Percentiles rank a stretch among this genome's conserved stretches.
Evolutionary conservation across 2,888 invertebrate genomes (phyloP).

Genomic region (Notocelia uddmanniana): DNA sequence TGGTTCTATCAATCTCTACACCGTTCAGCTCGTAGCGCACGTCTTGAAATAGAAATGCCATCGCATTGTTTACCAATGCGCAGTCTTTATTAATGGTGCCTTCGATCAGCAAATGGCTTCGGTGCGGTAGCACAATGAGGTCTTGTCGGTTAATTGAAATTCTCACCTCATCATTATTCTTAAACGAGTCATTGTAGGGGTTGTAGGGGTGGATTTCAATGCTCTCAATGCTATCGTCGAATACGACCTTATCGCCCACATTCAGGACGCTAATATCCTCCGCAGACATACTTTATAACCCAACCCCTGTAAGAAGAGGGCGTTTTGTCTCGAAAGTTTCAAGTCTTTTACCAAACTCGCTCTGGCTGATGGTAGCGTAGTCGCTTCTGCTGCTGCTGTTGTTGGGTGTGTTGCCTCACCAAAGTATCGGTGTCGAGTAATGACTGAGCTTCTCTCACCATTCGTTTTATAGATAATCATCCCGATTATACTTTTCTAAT

Average conservation of each 20-base stretch:
- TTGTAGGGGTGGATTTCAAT: conserved; percentile 44
- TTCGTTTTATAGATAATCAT: conserved; percentile 32
- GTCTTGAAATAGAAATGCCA: conserved; percentile 35
- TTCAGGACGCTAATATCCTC: conserved; percentile 35
- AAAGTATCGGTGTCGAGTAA: conserved; percentile 4
- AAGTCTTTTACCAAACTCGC: background rate
- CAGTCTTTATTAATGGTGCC: background rate
- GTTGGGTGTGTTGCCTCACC: background rate
- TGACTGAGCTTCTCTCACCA: background rate
- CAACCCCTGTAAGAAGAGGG: conserved; percentile 18
- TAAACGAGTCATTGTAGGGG: conserved; percentile 34
- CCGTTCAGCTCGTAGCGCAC: conserved; percentile 42
- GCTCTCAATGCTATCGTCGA: conserved; percentile 34
- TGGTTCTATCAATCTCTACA: conserved; percentile 46
- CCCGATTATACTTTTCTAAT: conserved; percentile 24
- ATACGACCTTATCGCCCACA: conserved; percentile 26
- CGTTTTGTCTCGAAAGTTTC: background rate
- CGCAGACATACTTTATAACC: conserved; percentile 36
- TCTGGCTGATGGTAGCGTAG: no score
- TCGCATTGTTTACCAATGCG: conserved; percentile 2
- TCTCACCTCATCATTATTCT: conserved; percentile 4
- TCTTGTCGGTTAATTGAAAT: conserved; percentile 33
- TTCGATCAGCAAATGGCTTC: conserved; percentile 16
- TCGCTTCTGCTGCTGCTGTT: no score
- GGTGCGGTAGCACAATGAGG: conserved; percentile 18